A percentile compares a stretch with the other conserved stretches of the same genome.
These are phyloP conservation scores for Eulemur coronatus DNA, from an alignment of 2,797 vertebrate species.

Conservation along the genomic window DNA sequence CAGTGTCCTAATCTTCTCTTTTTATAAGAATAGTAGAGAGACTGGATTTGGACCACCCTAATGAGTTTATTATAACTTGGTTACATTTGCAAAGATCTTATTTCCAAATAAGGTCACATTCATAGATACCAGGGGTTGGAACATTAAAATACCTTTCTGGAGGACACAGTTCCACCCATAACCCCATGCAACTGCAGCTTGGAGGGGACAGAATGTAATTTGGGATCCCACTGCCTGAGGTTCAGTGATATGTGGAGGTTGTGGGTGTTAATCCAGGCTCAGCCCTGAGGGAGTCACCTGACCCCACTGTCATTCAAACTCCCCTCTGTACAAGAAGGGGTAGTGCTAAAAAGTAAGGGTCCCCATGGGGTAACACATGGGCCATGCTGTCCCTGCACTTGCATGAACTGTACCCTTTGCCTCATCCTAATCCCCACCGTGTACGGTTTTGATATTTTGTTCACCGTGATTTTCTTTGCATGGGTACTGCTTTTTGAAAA, in stretches of 20 bases:
- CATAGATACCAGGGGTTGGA: too few species aligned
- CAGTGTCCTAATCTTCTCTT: neutral
- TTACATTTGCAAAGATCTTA: neutral
- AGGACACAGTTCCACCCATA: rapidly evolving
- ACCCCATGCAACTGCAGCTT: rapidly evolving
- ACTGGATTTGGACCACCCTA: too few species aligned
- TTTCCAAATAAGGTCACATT: neutral
- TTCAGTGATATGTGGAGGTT: rapidly evolving
- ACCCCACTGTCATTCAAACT: too few species aligned
- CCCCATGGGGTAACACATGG: rapidly evolving
- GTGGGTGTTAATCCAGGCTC: too few species aligned
- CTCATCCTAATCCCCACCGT: too few species aligned
- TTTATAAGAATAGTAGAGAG: too few species aligned
- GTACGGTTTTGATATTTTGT: rapidly evolving
- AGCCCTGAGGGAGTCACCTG: rapidly evolving
- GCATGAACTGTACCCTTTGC: rapidly evolving
- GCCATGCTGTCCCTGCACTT: rapidly evolving
- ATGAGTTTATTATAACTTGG: neutral
- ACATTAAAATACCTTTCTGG: neutral
- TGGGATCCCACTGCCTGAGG: rapidly evolving
- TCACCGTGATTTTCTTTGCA: neutral
- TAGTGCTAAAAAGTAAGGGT: rapidly evolving
- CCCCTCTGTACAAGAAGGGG: too few species aligned
- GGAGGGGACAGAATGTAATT: rapidly evolving
- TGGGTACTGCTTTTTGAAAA: neutral